These are phyloP conservation scores for Microtus oregoni DNA, from an alignment of 2,113 vertebrate genomes.

Conservation along the genomic window DNA sequence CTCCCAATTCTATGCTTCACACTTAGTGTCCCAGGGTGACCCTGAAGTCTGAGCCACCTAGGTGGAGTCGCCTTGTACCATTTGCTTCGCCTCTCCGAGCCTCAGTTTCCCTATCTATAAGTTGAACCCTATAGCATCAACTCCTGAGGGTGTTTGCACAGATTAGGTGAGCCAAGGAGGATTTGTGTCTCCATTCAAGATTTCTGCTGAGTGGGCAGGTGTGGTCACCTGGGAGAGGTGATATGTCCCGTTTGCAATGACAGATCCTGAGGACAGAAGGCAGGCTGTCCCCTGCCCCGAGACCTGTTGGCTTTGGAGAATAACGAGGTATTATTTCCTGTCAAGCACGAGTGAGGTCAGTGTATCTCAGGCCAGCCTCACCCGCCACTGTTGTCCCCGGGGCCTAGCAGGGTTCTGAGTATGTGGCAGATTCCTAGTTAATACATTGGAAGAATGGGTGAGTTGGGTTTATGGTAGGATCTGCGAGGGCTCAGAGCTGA, in stretches of 20 bases:
- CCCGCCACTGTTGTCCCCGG: not conserved
- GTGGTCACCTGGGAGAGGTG: not conserved
- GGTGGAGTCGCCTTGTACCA: not conserved
- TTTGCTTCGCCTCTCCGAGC: not conserved
- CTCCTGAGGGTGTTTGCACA: not conserved
- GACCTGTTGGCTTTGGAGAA: not conserved
- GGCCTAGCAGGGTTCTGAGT: not conserved
- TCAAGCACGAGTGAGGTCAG: not conserved
- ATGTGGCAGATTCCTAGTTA: not conserved
- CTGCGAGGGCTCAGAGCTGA: not conserved
- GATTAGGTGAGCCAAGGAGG: not conserved
- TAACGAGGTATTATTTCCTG: not conserved
- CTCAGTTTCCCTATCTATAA: conserved; percentile 28
- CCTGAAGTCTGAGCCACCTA: not conserved
- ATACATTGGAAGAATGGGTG: not conserved
- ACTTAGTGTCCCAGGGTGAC: not conserved
- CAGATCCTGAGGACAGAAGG: not conserved
- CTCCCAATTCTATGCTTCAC: not conserved
- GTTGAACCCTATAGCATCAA: not conserved
- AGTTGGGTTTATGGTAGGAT: not conserved
- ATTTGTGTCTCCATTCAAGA: not conserved
- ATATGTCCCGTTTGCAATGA: not conserved
- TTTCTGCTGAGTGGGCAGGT: not conserved
- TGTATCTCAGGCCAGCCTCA: not conserved
- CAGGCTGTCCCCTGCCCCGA: not conserved